phyloP scores from a whole-genome alignment of 2,888 invertebrate species.

The Lutraria lutraria region DNA sequence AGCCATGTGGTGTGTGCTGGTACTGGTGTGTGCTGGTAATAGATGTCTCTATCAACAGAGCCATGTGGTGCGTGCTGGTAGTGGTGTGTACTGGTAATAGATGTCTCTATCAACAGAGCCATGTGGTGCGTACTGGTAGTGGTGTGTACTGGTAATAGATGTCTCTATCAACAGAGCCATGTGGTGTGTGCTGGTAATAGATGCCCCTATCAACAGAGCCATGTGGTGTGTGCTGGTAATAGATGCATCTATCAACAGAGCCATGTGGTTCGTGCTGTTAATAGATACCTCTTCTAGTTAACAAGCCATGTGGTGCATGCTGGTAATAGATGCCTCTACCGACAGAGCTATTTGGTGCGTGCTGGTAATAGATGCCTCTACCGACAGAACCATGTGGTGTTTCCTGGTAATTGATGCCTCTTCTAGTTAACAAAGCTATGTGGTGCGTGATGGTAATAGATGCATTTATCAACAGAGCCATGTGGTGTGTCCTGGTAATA shows the following conservation, averaged over 20 bases:
- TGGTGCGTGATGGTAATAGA: slow-evolving; percentile 55
- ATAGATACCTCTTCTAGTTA: too few species aligned
- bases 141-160: neutral
- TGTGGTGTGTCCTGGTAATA: neutral
- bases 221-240: neutral
- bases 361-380: slow-evolving; percentile 42
- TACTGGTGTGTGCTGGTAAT: neutral
- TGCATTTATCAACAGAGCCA: neutral
- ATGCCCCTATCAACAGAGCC: neutral
- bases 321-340: neutral
- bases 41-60: neutral
- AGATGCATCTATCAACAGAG: neutral
- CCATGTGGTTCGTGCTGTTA: neutral
- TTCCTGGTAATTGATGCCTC: too few species aligned
- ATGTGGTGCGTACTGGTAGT: slow-evolving; percentile 53
- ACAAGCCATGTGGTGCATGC: too few species aligned
- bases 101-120: neutral
- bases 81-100: too few species aligned
- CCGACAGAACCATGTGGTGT: too few species aligned
- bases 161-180: neutral
- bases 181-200: slow-evolving; percentile 51
- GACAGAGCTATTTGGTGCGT: slow-evolving; percentile 35
- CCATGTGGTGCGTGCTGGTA: neutral
- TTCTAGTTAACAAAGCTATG: neutral
- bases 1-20: neutral